These are phyloP conservation scores for Calycopis cecrops DNA, from an alignment of 1,140 invertebrate genomes.

Conservation along the genomic window DNA sequence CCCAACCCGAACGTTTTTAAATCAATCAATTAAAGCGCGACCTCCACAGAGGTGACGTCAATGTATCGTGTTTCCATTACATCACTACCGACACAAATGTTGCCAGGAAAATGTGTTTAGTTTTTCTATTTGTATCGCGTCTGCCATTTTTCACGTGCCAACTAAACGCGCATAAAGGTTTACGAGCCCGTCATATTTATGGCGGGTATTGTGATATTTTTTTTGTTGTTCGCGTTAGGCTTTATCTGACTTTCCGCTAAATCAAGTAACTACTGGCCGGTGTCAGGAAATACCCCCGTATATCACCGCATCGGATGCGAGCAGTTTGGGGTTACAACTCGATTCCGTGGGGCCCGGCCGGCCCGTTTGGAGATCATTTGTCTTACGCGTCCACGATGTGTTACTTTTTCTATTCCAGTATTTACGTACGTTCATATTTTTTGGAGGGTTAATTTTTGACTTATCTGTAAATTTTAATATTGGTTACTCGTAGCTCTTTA, in stretches of 20 bases:
- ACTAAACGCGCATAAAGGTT: conserved; percentile 70
- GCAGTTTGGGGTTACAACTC: conserved; percentile 63
- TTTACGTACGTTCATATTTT: no score
- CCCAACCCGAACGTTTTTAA: no score
- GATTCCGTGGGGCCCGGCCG: conserved; percentile 56
- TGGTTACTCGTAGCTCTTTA: no score
- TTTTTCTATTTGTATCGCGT: conserved; percentile 63
- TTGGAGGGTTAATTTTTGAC: no score
- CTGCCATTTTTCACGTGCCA: conserved; percentile 68
- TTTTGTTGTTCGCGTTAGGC: conserved; percentile 73
- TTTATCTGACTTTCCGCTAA: conserved; percentile 75
- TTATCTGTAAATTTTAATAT: no score
- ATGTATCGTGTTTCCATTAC: conserved; percentile 16
- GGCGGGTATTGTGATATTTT: conserved; percentile 70
- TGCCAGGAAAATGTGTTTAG: conserved; percentile 44
- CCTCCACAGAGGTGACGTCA: no score
- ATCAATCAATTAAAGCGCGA: no score
- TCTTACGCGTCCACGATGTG: conserved; percentile 42
- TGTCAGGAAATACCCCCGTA: conserved; percentile 70
- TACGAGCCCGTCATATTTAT: conserved; percentile 73
- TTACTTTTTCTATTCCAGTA: conserved; percentile 13
- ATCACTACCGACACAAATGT: conserved; percentile 12
- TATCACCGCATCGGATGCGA: conserved; percentile 63
- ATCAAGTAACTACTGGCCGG: conserved; percentile 74
- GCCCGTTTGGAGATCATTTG: conserved; percentile 41